These are phyloP conservation scores for Scaptomyza pallida DNA, from an alignment of 1,140 invertebrate genomes.

Conservation along the genomic window DNA sequence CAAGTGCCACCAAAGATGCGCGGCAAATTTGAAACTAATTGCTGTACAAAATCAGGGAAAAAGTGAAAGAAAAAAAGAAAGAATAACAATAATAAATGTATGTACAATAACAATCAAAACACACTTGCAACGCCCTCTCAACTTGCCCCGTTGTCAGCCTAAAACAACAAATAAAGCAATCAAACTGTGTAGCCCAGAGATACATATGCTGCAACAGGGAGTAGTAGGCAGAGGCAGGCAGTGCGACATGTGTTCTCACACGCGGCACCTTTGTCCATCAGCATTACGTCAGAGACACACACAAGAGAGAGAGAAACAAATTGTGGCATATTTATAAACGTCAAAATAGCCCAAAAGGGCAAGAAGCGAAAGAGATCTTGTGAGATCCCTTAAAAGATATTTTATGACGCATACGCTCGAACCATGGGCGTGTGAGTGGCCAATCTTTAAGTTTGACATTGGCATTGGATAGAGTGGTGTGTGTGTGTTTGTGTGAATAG, in stretches of 20 bases:
- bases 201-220: constrained; percentile 7
- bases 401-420: constrained; percentile 54
- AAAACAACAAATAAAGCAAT: constrained; percentile 83
- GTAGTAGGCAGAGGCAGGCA: constrained; percentile 12
- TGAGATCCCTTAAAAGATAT: constrained; percentile 57
- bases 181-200: constrained; percentile 45
- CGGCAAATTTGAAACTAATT: constrained; percentile 69
- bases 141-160: constrained; percentile 50
- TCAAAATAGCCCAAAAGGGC: constrained; percentile 74
- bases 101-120: constrained; percentile 69
- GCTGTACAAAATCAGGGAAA: constrained; percentile 30
- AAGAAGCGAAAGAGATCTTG: neutral
- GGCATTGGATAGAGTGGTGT: constrained; percentile 16
- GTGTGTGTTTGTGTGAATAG: constrained; percentile 68
- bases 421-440: constrained; percentile 42
- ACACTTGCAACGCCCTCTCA: constrained; percentile 72
- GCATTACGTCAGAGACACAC: constrained; percentile 64
- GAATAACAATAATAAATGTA: constrained; percentile 29
- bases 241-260: constrained; percentile 70
- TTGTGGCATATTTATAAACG: constrained; percentile 81
- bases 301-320: constrained; percentile 53
- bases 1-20: constrained; percentile 74
- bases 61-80: constrained; percentile 1
- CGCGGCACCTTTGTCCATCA: constrained; percentile 76
- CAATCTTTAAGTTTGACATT: constrained; percentile 46